Evolutionary conservation across 2,113 vertebrate species (phyloP).

Genomic region (Takifugu flavidus): DNA sequence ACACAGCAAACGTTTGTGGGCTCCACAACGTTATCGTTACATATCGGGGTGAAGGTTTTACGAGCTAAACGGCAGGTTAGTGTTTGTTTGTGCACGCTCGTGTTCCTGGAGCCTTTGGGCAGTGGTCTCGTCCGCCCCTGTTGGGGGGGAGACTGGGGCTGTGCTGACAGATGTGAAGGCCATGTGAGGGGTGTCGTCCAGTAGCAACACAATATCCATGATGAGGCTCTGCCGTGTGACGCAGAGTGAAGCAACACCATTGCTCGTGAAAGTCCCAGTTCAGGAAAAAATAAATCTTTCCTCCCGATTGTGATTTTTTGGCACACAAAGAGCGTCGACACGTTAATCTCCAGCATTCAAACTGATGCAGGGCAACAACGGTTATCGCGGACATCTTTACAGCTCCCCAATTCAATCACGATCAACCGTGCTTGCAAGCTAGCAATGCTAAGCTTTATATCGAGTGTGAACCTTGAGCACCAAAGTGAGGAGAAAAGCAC

Average conservation of each 20-base stretch:
- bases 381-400: not conserved
- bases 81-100: slow-evolving; percentile 9
- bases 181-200: slow-evolving; percentile 27
- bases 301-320: not conserved
- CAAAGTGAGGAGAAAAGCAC: too few relatives aligned
- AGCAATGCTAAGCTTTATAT: too few relatives aligned
- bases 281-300: slow-evolving; percentile 1
- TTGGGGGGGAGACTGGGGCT: slow-evolving; percentile 33
- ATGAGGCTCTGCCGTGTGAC: slow-evolving; percentile 1
- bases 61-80: not conserved
- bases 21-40: too few relatives aligned
- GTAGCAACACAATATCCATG: slow-evolving; percentile 10
- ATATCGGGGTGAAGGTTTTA: too few relatives aligned
- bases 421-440: too few relatives aligned
- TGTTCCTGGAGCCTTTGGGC: slow-evolving; percentile 53
- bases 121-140: slow-evolving; percentile 29
- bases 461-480: too few relatives aligned
- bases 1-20: too few relatives aligned
- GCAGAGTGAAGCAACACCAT: slow-evolving; percentile 4
- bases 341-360: not conserved
- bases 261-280: not conserved
- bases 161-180: slow-evolving; percentile 23
- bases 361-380: not conserved
- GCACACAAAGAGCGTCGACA: not conserved
- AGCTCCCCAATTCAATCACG: too few relatives aligned